phyloP scores from a whole-genome alignment of 2,888 invertebrate genomes.

The Ormia ochracea region DNA sequence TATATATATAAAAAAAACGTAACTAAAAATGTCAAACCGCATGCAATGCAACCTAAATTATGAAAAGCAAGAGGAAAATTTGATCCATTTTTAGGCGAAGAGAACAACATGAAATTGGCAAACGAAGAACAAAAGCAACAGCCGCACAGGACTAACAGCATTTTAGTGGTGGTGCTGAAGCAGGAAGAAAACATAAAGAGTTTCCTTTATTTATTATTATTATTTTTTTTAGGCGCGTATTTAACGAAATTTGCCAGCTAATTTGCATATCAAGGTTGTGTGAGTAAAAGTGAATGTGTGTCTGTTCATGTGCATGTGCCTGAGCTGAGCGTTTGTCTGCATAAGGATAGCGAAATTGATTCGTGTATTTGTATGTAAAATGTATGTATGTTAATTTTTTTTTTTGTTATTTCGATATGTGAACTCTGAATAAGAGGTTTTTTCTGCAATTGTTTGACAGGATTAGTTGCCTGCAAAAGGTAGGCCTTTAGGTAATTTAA shows the following conservation, averaged over 20 bases:
- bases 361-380: not conserved
- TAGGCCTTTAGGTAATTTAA: conserved; percentile 55
- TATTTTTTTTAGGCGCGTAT: conserved; percentile 48
- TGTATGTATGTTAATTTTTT: conserved; percentile 1
- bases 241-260: conserved; percentile 56
- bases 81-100: conserved; percentile 31
- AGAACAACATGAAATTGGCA: conserved; percentile 25
- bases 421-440: conserved; percentile 38
- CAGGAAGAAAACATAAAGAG: conserved; percentile 19
- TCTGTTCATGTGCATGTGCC: not conserved
- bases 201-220: conserved; percentile 11
- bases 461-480: conserved; percentile 8
- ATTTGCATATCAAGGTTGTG: conserved; percentile 54
- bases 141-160: not conserved
- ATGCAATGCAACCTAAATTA: conserved; percentile 47
- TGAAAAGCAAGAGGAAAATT: conserved; percentile 9
- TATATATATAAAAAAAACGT: conserved; percentile 12
- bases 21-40: conserved; percentile 57
- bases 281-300: not conserved
- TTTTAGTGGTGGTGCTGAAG: conserved; percentile 11
- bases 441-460: not conserved
- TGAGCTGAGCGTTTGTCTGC: not conserved
- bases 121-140: not conserved
- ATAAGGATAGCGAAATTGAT: conserved; percentile 5
- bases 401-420: conserved; percentile 3